Base-by-base conservation (phyloP, 2,888 invertebrate genomes). In the Notocelia uddmanniana region DNA sequence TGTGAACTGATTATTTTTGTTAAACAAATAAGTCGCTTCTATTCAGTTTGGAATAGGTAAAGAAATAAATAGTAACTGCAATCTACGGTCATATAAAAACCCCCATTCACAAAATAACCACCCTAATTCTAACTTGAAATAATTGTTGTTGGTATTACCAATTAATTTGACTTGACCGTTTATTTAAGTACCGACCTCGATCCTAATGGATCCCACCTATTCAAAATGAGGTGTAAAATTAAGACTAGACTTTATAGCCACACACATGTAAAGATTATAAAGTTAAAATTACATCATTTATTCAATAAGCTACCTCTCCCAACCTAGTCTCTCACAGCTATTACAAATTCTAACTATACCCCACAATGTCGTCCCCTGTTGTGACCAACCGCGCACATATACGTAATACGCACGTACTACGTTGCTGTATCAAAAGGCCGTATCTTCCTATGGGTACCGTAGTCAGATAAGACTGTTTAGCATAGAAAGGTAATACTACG, bases 261-360 rank as follows among this genome's bases (percentile, higher is more conserved):
- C n/a, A n/a, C n/a, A n/a, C n/a, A n/a, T n/a, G n/a, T n/a, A n/a
- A n/a, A n/a, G n/a, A 8, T 10, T 19, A 48, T 18, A 48, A 15
- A 34, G 10, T 10, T 15, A n/a, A 60, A 23, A 60, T 59, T 10
- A 21, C 58, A 41, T 23, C 23, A 59, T 41, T 60, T 60, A 60
- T 45, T 60, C 60, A 60, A 45, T 60, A 26, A 45, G 26, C 45
- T 45, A 26, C 45, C 60, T 60, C 15, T 23, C 15, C 15, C 19
- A 45, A 45, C 45, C 59, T 60, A 60, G 41, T 23, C 15, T 41
- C 21, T 59, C 15, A 13, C 11, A 19, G 1, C 23, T 45, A 60
- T 60, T 45, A 45, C 18, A 45, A 45, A 60, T 60, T 60, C 60
- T 45, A 60, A 45, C 26, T 48, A 26, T 60, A 60, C 60, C 60